Evolutionary conservation across 2,797 vertebrate genomes (phyloP), one percentile per base, ranked within the genome.

Genomic region (Cichlasoma orientale): DNA sequence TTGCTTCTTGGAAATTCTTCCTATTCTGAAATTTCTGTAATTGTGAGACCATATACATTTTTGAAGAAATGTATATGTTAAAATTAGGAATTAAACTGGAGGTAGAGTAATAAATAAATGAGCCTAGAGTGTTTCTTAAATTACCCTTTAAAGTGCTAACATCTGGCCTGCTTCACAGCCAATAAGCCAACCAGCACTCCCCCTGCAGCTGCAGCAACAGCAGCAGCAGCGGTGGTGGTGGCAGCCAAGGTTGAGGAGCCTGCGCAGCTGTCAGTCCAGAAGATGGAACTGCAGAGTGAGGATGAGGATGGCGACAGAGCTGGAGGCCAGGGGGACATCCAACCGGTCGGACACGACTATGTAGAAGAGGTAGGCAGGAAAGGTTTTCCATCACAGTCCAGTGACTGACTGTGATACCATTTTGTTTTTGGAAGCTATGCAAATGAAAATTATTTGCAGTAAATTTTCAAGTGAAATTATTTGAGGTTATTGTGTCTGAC

Each of bases 321-420:
- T 1, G 90, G 86, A 41, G 63, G 86, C 16, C 92, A 88, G 36
- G 93, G 93, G 14, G 95, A 95, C 23, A 89, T 93, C 3, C 94
- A 95, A 33, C 94, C 95, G 1, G 95, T 95, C 56, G 96, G 95
- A 70, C 94, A 92, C 0, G 93, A 95, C 86, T 96, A 93, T 0
- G 92, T 96, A 19, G 95, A 97, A 88, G 96, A 97, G 94, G 96
- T 97, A 77, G 56, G 85, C 16, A 14, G 57, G 27, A 59, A 72
- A 56, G n/a, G 19, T 57, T n/a, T n/a, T 16, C n/a, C 27, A 21
- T 29, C 11, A 47, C 0, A 31, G 25, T 31, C 11, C 36, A 23
- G 21, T 68, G 2, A 52, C 7, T 19, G 25, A 54, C 10, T 57
- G 29, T 4, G 4, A 19, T 33, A 13, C 38, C 16, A 16, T 6